Percentiles rank a stretch among this genome's conserved stretches.
These are phyloP conservation scores for Mycalesis mineus DNA, from an alignment of 2,888 invertebrate species.

Conservation along the genomic window DNA sequence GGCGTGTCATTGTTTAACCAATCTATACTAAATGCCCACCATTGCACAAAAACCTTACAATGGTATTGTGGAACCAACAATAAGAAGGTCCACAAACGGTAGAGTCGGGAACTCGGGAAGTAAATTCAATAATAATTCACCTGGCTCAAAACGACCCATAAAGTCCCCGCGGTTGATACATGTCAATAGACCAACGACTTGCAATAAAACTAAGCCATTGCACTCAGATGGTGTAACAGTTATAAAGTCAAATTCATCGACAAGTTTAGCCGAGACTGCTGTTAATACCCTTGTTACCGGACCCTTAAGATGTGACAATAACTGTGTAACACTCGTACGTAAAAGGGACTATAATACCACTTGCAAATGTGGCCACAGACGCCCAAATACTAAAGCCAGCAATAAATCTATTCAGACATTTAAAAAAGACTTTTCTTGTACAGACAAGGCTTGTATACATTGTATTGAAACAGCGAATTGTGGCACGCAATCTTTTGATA, in stretches of 20 bases:
- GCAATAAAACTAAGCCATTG: conserved; percentile 37
- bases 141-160: conserved; percentile 27
- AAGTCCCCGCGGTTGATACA: conserved; percentile 36
- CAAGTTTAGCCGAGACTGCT: conserved; percentile 38
- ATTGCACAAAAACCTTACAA: conserved; percentile 51
- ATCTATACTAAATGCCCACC: conserved; percentile 42
- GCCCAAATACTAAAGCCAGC: conserved; percentile 26
- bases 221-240: conserved; percentile 29
- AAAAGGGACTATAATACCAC: conserved; percentile 37
- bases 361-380: conserved; percentile 39
- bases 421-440: conserved; percentile 25
- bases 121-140: conserved; percentile 15
- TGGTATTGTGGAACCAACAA: conserved; percentile 47
- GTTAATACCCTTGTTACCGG: conserved; percentile 49
- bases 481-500: conserved; percentile 30
- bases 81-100: conserved; percentile 31
- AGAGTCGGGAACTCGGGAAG: conserved; percentile 17
- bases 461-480: conserved; percentile 23
- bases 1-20: not conserved
- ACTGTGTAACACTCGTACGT: conserved; percentile 49
- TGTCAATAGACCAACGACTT: conserved; percentile 44
- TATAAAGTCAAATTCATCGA: conserved; percentile 40
- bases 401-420: conserved; percentile 44
- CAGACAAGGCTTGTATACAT: conserved; percentile 49
- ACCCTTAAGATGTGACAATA: conserved; percentile 42